Base-by-base conservation (phyloP, 2,113 vertebrate species). In the Rhabdomys dilectus region DNA sequence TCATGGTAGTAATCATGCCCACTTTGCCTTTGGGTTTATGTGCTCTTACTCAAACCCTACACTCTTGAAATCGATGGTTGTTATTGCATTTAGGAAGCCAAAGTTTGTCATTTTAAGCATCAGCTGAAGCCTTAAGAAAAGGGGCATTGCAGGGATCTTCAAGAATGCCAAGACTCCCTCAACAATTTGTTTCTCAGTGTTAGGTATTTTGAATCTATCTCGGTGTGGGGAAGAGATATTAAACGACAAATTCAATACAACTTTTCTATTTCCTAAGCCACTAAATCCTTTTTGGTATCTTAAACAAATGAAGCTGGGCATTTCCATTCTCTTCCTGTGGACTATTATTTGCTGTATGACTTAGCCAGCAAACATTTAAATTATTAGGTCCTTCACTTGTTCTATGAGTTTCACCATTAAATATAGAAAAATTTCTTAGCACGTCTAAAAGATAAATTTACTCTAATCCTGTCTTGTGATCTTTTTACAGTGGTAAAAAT, bases 21-120 rank as follows among this genome's bases (percentile, higher is more conserved):
- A 82, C 24, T 5, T 17, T 56, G 29, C 12, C 5, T 39, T 34
- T 56, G 42, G 11, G 39, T 31, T 31, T 89, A 10, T 62, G 15
- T 31, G 4, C 12, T 7, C 24, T 19, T 17, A 26, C 29, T 62
- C 39, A 58, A 88, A 10, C 8, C 36, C 82, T 4, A 3, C 11
- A 64, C 1, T 1, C 17, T 8, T 26, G 15, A 21, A 75, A 64
- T 58, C 26, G 31, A 3, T 62, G 15, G 53, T 24, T 51, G 7
- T 19, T 24, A 39, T 5, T 64, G 12, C 12, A 29, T 76, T 75
- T 82, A 64, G 5, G 26, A 53, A 42, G 36, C 56, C 21, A 64
- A 16, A 15, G 0, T 13, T 7, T 45, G 19, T 5, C n/a, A 5
- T 42, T 89, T 45, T 19, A 39, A 56, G 4, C 1, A 0, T 56